Evolutionary conservation across 1,140 invertebrate genomes (phyloP), one percentile per base, ranked within the genome.

Genomic region (Magallana gigas): DNA sequence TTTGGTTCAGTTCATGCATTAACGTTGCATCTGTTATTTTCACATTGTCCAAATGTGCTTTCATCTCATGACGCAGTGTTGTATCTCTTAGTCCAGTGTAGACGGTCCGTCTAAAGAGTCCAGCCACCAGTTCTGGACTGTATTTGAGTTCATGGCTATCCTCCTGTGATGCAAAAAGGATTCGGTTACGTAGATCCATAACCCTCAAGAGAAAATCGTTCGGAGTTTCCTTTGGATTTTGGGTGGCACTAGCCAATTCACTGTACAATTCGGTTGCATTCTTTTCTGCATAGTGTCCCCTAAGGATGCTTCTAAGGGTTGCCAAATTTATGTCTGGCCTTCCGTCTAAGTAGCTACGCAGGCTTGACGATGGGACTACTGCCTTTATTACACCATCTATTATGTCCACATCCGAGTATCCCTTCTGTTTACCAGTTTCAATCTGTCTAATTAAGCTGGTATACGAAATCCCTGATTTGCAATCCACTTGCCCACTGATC

Each of bases 271-370:
- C 87, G 0, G 83, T 84, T 7, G 62, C 5, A 58, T 58, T 68
- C 23, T 87, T 87, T 58, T 83, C 81, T 1, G 11, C n/a, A 68
- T 84, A 87, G 57, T 87, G 81, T 56, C 57, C 80, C 12, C 86
- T 23, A n/a, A 84, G 81, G 12, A 87, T 83, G 7, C 60, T 59
- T 14, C 84, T 2, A 7, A 76, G 18, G 3, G 56, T 7, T 1
- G 62, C 4, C 16, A 85, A 56, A 16, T 8, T 23, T 48, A 85
- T 48, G 36, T 85, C 48, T 8, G 12, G 29, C 8, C 62, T 3
- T n/a, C 84, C 84, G 7, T 85, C 62, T 2, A 85, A 48, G 57
- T 85, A 85, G 48, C 64, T 85, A 1, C 84, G 5, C 4, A 85
- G 48, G 3, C 68, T 58, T 16, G 84, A 85, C 3, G 23, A 12